These are phyloP conservation scores for Lindbergichthys nudifrons DNA, from an alignment of 2,797 vertebrate genomes.

Conservation along the genomic window DNA sequence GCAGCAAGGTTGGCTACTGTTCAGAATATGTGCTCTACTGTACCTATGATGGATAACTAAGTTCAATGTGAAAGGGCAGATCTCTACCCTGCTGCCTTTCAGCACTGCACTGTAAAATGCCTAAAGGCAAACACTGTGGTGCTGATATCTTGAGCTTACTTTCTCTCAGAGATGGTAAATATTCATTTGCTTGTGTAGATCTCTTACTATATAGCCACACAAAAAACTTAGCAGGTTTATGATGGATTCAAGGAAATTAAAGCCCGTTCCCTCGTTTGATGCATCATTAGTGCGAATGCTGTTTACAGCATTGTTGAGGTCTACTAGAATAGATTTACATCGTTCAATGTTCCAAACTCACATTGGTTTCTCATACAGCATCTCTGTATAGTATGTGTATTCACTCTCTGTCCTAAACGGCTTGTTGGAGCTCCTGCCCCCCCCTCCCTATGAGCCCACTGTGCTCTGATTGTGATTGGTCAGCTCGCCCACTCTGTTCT, in stretches of 20 bases:
- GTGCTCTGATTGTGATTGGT: too few relatives aligned
- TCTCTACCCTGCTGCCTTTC: slow-evolving; percentile 30
- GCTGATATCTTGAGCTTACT: slow-evolving; percentile 22
- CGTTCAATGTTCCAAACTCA: too few relatives aligned
- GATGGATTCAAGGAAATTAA: slow-evolving; percentile 25
- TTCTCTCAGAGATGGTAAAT: slow-evolving; percentile 43
- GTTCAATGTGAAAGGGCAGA: slow-evolving; percentile 24
- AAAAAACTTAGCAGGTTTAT: not conserved
- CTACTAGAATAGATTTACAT: too few relatives aligned
- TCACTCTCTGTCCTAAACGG: too few relatives aligned
- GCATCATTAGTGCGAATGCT: too few relatives aligned
- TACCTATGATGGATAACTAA: slow-evolving; percentile 23
- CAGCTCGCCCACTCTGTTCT: too few relatives aligned
- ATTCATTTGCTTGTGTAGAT: slow-evolving; percentile 17
- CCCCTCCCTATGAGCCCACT: too few relatives aligned
- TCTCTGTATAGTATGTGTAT: too few relatives aligned
- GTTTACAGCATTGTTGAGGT: too few relatives aligned
- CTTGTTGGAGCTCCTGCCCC: too few relatives aligned
- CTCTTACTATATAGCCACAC: slow-evolving; percentile 11
- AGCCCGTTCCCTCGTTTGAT: not conserved
- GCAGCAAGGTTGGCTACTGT: slow-evolving; percentile 28
- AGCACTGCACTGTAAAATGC: slow-evolving; percentile 41
- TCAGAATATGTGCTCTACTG: slow-evolving; percentile 3
- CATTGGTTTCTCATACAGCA: too few relatives aligned
- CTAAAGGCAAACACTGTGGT: slow-evolving; percentile 14